Percentiles rank a stretch among this genome's conserved stretches.
These are phyloP conservation scores for Callitettix versicolor DNA, from an alignment of 1,140 invertebrate genomes.

Conservation along the genomic window DNA sequence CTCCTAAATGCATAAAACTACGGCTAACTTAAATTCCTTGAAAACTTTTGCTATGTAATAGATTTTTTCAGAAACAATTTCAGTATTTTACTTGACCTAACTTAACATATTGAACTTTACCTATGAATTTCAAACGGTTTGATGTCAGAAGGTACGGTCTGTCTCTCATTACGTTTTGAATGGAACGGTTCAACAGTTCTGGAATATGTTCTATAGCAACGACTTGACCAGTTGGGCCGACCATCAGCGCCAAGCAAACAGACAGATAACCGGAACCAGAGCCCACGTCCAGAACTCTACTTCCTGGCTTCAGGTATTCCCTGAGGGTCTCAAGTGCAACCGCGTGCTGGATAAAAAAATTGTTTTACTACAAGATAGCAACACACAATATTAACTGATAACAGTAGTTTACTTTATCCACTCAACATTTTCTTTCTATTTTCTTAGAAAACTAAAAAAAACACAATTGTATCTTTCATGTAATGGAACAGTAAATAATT, in stretches of 20 bases:
- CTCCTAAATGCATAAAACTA: too few species aligned
- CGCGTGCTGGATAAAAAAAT: slow-evolving; percentile 65
- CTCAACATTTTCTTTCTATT: too few species aligned
- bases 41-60: too few species aligned
- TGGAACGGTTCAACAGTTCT: slow-evolving; percentile 65
- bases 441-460: too few species aligned
- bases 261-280: slow-evolving; percentile 93
- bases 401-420: too few species aligned
- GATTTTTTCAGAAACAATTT: too few species aligned
- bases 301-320: slow-evolving; percentile 69
- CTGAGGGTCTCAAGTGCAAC: slow-evolving; percentile 83
- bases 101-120: too few species aligned
- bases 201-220: slow-evolving; percentile 91
- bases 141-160: slow-evolving; percentile 53
- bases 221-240: slow-evolving; percentile 61
- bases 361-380: background rate
- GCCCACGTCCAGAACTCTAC: slow-evolving; percentile 83
- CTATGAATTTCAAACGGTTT: slow-evolving; percentile 55
- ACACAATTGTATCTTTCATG: too few species aligned
- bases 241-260: slow-evolving; percentile 86
- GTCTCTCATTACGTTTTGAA: slow-evolving; percentile 66
- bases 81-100: too few species aligned
- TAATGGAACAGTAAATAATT: too few species aligned
- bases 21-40: too few species aligned
- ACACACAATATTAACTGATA: too few species aligned